Evolutionary conservation across 2,113 vertebrate genomes (phyloP).

Genomic region (Macrotus californicus): DNA sequence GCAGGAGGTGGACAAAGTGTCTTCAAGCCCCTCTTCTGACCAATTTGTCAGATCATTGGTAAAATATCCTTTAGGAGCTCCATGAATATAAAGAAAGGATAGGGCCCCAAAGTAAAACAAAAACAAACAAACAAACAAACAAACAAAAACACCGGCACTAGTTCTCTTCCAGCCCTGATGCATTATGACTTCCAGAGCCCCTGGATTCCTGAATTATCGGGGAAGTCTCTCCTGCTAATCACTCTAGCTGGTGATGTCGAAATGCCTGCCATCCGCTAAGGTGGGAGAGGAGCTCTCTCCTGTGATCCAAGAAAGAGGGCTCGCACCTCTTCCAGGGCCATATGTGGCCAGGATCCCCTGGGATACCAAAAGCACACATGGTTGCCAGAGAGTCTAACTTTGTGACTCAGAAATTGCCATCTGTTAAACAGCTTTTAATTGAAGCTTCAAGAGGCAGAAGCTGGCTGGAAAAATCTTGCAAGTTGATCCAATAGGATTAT

Average conservation of each 20-base stretch:
- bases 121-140: neutral
- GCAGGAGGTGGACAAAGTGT: neutral
- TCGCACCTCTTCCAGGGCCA: constrained; percentile 43
- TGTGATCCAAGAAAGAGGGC: neutral
- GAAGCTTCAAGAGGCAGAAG: constrained; percentile 62
- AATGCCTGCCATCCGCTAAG: neutral
- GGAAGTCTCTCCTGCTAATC: neutral
- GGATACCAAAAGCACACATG: constrained; percentile 56
- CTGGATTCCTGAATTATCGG: neutral
- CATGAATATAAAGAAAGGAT: neutral
- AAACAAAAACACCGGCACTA: neutral
- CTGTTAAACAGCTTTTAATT: constrained; percentile 70
- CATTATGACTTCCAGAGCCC: neutral
- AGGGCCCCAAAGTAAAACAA: neutral
- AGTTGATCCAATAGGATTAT: constrained; percentile 59
- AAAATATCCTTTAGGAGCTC: neutral
- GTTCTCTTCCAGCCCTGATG: neutral
- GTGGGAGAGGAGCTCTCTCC: neutral
- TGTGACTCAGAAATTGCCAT: constrained; percentile 75
- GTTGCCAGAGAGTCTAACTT: constrained; percentile 71
- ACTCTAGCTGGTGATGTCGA: neutral
- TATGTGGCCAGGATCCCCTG: constrained; percentile 64
- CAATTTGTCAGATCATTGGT: neutral
- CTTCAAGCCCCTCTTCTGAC: neutral
- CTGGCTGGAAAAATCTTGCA: constrained; percentile 66